phyloP scores from a whole-genome alignment of 2,888 invertebrate genomes.

The Trissoscelio sp. region DNA sequence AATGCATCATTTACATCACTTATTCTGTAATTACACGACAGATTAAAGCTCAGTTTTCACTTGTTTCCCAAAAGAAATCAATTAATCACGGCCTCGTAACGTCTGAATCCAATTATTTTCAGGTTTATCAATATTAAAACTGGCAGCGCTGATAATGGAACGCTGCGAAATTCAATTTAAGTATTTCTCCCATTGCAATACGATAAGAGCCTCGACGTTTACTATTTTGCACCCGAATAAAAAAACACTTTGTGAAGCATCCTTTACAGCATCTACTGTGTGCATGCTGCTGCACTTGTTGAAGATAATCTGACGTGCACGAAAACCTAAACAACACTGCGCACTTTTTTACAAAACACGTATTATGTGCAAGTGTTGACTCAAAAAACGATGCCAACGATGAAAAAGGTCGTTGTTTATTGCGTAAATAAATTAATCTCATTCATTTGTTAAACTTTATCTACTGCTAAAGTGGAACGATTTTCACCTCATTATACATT shows the following conservation, averaged over 20 bases:
- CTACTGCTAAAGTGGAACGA: not conserved
- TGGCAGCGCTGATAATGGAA: not conserved
- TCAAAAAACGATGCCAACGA: not conserved
- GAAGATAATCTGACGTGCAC: not conserved
- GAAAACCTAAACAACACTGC: not conserved
- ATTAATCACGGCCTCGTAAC: conserved; percentile 1
- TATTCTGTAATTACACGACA: conserved; percentile 51
- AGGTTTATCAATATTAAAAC: conserved; percentile 14
- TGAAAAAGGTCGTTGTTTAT: not conserved
- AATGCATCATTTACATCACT: conserved; percentile 61
- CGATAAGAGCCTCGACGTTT: conserved; percentile 6
- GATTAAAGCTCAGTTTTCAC: conserved; percentile 39
- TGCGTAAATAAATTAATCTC: not conserved
- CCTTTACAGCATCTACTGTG: not conserved
- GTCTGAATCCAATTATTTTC: conserved; percentile 13
- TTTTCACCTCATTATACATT: not conserved
- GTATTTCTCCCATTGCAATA: conserved; percentile 5
- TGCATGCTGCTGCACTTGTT: not conserved
- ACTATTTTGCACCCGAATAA: conserved; percentile 18
- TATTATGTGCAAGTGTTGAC: not conserved
- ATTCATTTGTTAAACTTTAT: not conserved
- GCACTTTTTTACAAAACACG: not conserved
- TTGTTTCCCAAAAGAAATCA: conserved; percentile 3
- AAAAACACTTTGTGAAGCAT: not conserved
- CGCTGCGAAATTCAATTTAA: conserved; percentile 16